Conservation (phyloP, 2,113 vertebrate genomes). For the Tursiops truncatus region DNA sequence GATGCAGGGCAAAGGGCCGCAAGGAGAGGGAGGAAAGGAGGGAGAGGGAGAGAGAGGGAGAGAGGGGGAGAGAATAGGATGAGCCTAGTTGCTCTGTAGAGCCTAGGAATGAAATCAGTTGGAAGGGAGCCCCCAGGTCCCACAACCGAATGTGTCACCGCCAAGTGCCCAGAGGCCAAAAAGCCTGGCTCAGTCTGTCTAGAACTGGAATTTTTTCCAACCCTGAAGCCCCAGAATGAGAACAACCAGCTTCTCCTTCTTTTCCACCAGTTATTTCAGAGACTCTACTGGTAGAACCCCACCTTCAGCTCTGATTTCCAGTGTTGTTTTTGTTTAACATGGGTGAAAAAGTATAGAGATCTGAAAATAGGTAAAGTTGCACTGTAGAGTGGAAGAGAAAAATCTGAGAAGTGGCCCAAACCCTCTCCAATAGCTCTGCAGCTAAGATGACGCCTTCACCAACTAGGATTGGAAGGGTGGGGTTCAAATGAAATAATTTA, state of each 20-base stretch:
- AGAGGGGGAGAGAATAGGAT: no score
- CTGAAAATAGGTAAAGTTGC: background rate
- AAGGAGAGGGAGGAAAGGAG: fast-evolving
- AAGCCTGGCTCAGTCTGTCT: background rate
- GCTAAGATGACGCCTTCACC: background rate
- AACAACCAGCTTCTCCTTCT: background rate
- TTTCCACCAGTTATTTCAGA: background rate
- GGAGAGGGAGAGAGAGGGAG: background rate
- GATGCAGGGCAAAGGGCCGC: background rate
- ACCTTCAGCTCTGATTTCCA: background rate
- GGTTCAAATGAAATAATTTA: background rate
- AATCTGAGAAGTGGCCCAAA: background rate
- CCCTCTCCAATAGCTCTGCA: background rate
- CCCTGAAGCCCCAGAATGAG: background rate
- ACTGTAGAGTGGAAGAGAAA: background rate
- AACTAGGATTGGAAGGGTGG: background rate
- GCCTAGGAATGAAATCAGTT: background rate
- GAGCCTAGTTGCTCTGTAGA: background rate
- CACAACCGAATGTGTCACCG: background rate
- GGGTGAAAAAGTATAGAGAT: background rate
- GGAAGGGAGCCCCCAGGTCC: background rate
- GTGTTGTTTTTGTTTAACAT: background rate
- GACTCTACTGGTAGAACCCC: background rate
- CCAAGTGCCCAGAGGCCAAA: background rate
- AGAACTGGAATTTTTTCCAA: background rate